Conservation (phyloP, 2,113 vertebrate species). For the Toxotes chatareus region DNA sequence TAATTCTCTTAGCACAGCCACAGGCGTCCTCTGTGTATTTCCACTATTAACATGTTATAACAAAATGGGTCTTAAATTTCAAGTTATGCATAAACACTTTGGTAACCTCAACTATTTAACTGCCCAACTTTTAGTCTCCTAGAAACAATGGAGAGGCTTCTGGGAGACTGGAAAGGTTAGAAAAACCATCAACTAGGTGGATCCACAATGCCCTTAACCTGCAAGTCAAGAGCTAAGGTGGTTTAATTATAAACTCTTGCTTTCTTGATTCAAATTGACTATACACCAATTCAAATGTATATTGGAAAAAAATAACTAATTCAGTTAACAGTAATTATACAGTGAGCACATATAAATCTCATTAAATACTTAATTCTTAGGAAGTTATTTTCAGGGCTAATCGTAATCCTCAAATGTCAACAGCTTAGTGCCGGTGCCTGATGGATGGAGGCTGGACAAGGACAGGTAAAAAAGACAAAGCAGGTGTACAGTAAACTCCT, state of each 20-base stretch:
- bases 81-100: slow-evolving; percentile 53
- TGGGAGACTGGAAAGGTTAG: background rate
- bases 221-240: background rate
- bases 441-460: background rate
- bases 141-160: background rate
- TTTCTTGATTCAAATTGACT: background rate
- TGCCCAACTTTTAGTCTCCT: slow-evolving; percentile 1
- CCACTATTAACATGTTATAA: slow-evolving; percentile 51
- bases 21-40: slow-evolving; percentile 41
- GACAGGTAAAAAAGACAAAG: background rate
- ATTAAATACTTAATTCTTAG: background rate
- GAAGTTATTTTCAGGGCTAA: background rate
- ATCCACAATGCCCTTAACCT: slow-evolving; percentile 9
- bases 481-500: background rate
- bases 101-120: slow-evolving; percentile 43
- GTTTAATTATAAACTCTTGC: background rate
- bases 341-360: too few species aligned
- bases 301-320: too few species aligned
- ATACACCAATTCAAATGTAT: background rate
- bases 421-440: background rate
- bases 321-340: too few species aligned
- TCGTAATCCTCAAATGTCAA: background rate
- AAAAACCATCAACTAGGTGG: background rate
- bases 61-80: slow-evolving; percentile 31
- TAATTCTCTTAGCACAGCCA: slow-evolving; percentile 44